These are phyloP conservation scores for Montifringilla adamsi DNA, from an alignment of 2,113 vertebrate genomes.

Conservation along the genomic window DNA sequence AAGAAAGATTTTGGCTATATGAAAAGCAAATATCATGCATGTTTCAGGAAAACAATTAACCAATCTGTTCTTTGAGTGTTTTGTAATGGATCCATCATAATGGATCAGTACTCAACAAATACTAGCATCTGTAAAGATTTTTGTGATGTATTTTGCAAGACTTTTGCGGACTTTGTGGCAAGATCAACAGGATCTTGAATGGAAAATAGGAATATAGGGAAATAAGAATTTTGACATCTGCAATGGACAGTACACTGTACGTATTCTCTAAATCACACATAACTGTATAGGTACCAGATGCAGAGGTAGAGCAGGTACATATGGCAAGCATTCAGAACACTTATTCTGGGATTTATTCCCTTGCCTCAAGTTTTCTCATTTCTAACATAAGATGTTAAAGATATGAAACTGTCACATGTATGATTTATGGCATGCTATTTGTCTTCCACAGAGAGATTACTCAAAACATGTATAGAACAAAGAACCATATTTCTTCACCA, in stretches of 20 bases:
- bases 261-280: not conserved
- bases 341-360: not conserved
- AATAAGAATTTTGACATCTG: not conserved
- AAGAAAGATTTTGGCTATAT: not conserved
- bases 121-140: not conserved
- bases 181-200: not conserved
- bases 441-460: not conserved
- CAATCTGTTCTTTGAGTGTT: not conserved
- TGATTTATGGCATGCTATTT: not conserved
- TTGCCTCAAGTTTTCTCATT: not conserved
- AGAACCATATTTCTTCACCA: not conserved
- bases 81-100: not conserved
- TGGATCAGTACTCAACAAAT: not conserved
- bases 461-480: not conserved
- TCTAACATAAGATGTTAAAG: not conserved
- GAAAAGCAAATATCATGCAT: not conserved
- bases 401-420: not conserved
- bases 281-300: not conserved
- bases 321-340: not conserved
- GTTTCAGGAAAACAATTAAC: not conserved
- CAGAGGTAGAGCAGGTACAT: not conserved
- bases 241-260: not conserved
- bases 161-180: not conserved
- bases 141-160: not conserved
- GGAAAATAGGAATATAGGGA: not conserved